Evolutionary conservation across 2,113 vertebrate genomes (phyloP).

Genomic region (Gulo gulo): DNA sequence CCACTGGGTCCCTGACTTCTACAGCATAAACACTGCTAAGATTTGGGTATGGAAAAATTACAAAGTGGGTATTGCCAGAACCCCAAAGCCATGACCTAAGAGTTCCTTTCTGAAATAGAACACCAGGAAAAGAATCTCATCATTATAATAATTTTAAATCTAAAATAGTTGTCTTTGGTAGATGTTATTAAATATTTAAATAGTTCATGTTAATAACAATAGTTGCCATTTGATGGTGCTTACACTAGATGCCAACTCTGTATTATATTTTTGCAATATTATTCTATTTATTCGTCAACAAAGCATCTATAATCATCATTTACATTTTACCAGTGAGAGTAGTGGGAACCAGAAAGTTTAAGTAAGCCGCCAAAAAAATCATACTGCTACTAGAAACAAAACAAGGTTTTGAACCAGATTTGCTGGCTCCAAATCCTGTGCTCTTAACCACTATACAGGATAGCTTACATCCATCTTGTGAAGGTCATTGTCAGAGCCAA

Average conservation of each 20-base stretch:
- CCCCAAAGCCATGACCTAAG: neutral
- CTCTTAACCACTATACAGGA: neutral
- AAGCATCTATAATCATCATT: neutral
- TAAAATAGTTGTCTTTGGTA: neutral
- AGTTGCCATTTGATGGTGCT: neutral
- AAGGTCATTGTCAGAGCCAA: neutral
- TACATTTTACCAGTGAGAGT: slow-evolving; percentile 2
- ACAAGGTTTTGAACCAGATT: neutral
- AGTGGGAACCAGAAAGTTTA: slow-evolving; percentile 19
- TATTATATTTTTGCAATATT: slow-evolving; percentile 14
- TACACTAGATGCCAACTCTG: neutral
- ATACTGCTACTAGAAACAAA: neutral
- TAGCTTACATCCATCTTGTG: neutral
- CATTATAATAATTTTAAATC: slow-evolving; percentile 33
- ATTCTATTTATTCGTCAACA: slow-evolving; percentile 34
- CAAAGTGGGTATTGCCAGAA: slow-evolving; percentile 22
- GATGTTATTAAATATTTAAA: slow-evolving; percentile 43
- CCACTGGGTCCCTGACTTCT: neutral
- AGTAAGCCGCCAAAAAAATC: neutral
- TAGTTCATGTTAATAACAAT: neutral
- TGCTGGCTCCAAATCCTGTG: neutral
- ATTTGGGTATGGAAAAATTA: neutral
- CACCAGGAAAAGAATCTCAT: neutral
- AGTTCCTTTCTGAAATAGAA: slow-evolving; percentile 13
- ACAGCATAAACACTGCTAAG: neutral